Percentiles rank a stretch among this genome's conserved stretches.
Conservation (phyloP, 2,888 invertebrate species). For the Pristionchus maxplancki region DNA sequence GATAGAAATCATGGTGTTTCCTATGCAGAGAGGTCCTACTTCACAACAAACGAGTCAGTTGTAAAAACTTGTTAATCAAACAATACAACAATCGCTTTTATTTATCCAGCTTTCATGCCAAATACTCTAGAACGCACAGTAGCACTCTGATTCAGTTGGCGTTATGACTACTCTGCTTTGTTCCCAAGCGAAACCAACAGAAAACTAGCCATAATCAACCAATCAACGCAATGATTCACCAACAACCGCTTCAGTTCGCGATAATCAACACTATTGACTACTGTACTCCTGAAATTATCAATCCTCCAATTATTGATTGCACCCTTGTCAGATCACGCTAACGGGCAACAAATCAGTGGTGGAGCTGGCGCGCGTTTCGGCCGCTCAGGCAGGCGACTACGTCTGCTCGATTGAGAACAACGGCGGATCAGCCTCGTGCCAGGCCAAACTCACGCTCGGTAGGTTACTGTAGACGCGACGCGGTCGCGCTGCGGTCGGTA, state of each 20-base stretch:
- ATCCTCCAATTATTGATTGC: not conserved
- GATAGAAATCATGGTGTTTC: too few relatives aligned
- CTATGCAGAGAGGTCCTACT: too few relatives aligned
- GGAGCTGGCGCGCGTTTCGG: slow-evolving; percentile 71
- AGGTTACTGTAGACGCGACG: slow-evolving; percentile 46
- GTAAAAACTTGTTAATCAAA: too few relatives aligned
- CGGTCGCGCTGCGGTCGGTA: slow-evolving; percentile 11
- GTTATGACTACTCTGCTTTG: too few relatives aligned
- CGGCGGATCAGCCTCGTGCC: slow-evolving; percentile 73
- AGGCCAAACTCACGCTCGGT: slow-evolving; percentile 74
- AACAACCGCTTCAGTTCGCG: not conserved
- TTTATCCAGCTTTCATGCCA: too few relatives aligned
- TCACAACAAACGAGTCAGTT: too few relatives aligned
- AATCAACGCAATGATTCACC: not conserved
- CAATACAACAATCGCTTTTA: too few relatives aligned
- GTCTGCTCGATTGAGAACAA: slow-evolving; percentile 70
- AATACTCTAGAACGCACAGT: too few relatives aligned
- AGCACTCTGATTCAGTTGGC: too few relatives aligned
- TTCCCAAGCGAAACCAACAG: too few relatives aligned
- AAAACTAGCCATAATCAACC: too few relatives aligned
- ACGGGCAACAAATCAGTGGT: slow-evolving; percentile 72
- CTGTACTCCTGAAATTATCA: too few relatives aligned
- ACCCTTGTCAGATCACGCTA: slow-evolving; percentile 71
- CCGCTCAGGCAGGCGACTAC: slow-evolving; percentile 74
- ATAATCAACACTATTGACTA: not conserved